A percentile compares a stretch with the other conserved stretches of the same genome.
phyloP scores from a whole-genome alignment of 2,113 vertebrate species.

The Pionites leucogaster region DNA sequence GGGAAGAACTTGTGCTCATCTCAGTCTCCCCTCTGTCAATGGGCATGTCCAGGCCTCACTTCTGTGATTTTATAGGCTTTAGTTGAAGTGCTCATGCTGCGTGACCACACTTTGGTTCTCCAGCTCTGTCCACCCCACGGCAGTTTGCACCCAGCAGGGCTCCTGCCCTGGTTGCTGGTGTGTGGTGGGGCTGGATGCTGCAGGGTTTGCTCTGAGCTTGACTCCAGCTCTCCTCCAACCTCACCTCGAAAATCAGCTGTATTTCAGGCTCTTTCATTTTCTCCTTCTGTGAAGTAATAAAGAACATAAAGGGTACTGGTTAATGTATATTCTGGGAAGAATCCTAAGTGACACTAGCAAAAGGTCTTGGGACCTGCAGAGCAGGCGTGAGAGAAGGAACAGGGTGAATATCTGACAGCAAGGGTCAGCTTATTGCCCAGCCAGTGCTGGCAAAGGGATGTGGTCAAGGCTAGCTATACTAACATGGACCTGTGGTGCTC shows the following conservation, averaged over 20 bases:
- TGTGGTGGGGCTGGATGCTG: neutral
- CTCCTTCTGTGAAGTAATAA: neutral
- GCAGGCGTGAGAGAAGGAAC: neutral
- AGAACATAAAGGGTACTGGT: fast-evolving
- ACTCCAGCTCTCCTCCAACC: neutral
- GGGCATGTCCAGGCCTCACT: neutral
- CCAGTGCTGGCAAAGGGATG: neutral
- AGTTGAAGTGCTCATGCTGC: neutral
- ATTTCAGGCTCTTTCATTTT: neutral
- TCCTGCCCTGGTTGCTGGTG: neutral
- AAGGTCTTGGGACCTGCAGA: neutral
- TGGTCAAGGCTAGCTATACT: neutral
- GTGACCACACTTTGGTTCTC: neutral
- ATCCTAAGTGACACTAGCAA: neutral
- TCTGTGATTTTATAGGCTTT: neutral
- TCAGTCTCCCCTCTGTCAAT: neutral
- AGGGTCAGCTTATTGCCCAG: neutral
- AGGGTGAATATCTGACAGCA: neutral
- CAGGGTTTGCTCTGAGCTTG: neutral
- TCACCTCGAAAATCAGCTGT: neutral
- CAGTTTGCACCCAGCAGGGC: neutral
- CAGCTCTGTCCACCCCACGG: neutral
- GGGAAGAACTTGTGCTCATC: neutral
- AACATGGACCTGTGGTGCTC: neutral
- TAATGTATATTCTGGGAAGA: neutral